Conservation (phyloP, 2,888 invertebrate genomes). For the Listrodromus nycthemerus region DNA sequence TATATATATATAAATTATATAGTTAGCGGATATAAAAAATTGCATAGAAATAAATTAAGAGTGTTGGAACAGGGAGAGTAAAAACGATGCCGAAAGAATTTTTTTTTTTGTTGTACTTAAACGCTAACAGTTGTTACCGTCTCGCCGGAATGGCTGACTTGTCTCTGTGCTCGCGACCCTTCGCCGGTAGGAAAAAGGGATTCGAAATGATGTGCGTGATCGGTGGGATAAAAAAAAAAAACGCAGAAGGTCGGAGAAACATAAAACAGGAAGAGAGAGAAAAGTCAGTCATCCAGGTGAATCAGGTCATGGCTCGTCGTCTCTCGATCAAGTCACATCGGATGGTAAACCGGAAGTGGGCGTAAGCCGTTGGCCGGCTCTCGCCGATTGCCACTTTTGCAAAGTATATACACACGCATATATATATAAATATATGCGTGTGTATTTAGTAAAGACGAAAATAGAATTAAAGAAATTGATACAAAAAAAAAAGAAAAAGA, state of each 20-base stretch:
- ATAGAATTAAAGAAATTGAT: too few species aligned
- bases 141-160: slow-evolving; percentile 55
- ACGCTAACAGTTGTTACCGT: slow-evolving; percentile 68
- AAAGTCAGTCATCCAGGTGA: slow-evolving; percentile 53
- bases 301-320: slow-evolving; percentile 56
- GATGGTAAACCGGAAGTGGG: slow-evolving; percentile 61
- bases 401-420: slow-evolving; percentile 35
- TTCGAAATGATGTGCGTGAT: slow-evolving; percentile 29
- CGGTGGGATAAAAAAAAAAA: slow-evolving; percentile 31
- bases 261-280: background rate
- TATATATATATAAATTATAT: slow-evolving; percentile 17
- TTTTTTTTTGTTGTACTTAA: slow-evolving; percentile 78
- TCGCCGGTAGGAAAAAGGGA: slow-evolving; percentile 11
- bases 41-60: slow-evolving; percentile 49
- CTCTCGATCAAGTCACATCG: slow-evolving; percentile 60
- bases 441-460: slow-evolving; percentile 26
- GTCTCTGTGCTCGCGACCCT: background rate
- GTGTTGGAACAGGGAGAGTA: slow-evolving; percentile 42
- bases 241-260: slow-evolving; percentile 16
- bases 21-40: slow-evolving; percentile 30
- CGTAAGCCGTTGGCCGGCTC: slow-evolving; percentile 61
- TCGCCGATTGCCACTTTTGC: slow-evolving; percentile 56
- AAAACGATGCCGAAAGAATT: slow-evolving; percentile 45
- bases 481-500: too few species aligned
- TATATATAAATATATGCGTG: slow-evolving; percentile 5